Evolutionary conservation across 1,140 invertebrate genomes (phyloP), one percentile per base, ranked within the genome.

Genomic region (Brachionus angularis): DNA sequence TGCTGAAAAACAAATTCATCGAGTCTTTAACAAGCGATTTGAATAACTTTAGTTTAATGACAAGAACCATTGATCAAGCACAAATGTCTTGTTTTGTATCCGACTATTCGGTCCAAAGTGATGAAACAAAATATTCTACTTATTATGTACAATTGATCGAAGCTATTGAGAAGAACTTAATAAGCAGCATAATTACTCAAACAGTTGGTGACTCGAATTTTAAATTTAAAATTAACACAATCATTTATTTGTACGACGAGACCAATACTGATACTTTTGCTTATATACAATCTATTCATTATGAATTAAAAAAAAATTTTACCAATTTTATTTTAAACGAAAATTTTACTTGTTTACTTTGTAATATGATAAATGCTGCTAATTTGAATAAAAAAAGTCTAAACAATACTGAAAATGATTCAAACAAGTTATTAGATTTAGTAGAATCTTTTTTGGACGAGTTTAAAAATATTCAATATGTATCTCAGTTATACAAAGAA

Each of bases 41-140:
- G 25, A 67, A 67, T 50, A 46, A 46, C 29, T 67, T 67, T 67
- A 47, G 39, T 67, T 67, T 67, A 25, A 67, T 67, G 62, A 46
- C 12, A 21, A 67, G 47, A 50, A 58, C 7, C 5, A 27, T 21
- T 39, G 53, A 67, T 16, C 62, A 42, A 31, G 25, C 33, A 18
- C 34, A 50, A n/a, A 14, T 67, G 5, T 33, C 25, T 33, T 67
- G 62, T n/a, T 67, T 67, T n/a, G 47, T 67, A 33, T 67, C 42
- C 5, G 62, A 67, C 21, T 67, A 67, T 47, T 67, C 62, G 23
- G 23, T 67, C 21, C 18, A 46, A 18, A 5, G 18, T 29, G 42
- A 47, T 21, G 29, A 67, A 21, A 27, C 62, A 47, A 58, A 58
- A 39, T 58, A 58, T 23, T 8, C 10, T 8, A 58, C 53, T 12